Conservation (phyloP, 2,113 vertebrate genomes). For the Geococcyx californianus region DNA sequence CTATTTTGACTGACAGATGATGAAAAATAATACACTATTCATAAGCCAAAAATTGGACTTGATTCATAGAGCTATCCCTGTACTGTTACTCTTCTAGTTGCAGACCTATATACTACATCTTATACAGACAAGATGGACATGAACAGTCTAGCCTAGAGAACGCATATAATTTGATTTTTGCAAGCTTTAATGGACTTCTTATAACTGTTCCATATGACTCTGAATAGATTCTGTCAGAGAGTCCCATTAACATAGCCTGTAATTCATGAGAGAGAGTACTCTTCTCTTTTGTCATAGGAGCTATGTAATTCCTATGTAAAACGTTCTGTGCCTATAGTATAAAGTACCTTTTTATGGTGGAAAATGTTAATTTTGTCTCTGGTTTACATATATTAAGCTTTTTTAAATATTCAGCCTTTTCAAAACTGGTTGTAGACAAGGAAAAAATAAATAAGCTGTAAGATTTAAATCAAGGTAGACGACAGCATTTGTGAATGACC, state of each 20-base stretch:
- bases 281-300: background rate
- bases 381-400: background rate
- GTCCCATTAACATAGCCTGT: rapidly evolving
- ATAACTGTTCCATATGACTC: background rate
- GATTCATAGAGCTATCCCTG: background rate
- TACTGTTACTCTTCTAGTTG: background rate
- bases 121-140: background rate
- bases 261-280: background rate
- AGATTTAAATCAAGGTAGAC: background rate
- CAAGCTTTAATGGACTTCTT: background rate
- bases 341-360: background rate
- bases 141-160: background rate
- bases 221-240: background rate
- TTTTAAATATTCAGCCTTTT: background rate
- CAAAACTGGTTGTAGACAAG: background rate
- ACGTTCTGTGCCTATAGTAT: background rate
- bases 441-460: background rate
- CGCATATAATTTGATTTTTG: background rate
- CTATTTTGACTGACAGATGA: background rate
- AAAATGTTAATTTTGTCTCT: background rate
- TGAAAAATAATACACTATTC: background rate
- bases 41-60: background rate
- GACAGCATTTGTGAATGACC: background rate
- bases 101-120: background rate
- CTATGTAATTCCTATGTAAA: background rate